phyloP scores from a whole-genome alignment of 2,797 vertebrate species.

The Gallirallus australis region DNA sequence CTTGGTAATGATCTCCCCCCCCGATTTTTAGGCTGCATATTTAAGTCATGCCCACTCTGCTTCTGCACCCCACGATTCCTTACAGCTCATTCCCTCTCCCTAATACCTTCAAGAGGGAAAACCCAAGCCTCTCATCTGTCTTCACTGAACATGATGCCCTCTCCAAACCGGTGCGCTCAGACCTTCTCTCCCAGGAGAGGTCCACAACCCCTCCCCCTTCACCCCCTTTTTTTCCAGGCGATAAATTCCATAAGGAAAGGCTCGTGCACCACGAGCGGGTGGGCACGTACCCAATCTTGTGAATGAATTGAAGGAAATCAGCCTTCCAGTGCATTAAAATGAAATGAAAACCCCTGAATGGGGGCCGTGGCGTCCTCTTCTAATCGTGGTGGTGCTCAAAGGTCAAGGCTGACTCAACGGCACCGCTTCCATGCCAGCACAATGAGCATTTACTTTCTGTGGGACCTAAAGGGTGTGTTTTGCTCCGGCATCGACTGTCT shows the following conservation, averaged over 20 bases:
- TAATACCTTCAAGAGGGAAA: background rate
- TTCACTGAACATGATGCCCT: accelerated
- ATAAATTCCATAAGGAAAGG: background rate
- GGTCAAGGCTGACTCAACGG: background rate
- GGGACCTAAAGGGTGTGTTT: too few relatives aligned
- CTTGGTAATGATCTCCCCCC: background rate
- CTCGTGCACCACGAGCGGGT: accelerated
- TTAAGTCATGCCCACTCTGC: accelerated
- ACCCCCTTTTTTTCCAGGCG: background rate
- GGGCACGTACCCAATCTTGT: background rate
- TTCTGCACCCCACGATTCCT: accelerated
- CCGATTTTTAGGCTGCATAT: accelerated
- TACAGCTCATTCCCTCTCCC: accelerated
- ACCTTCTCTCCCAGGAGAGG: background rate
- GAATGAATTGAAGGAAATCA: slow-evolving; percentile 8
- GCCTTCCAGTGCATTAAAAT: background rate
- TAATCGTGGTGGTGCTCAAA: background rate
- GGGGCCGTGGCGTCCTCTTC: background rate
- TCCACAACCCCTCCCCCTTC: background rate
- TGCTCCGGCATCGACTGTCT: background rate
- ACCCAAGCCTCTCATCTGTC: background rate
- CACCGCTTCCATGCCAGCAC: background rate
- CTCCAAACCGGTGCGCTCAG: background rate
- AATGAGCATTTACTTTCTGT: background rate
- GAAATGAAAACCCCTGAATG: background rate